Conservation (phyloP, 2,888 invertebrate genomes). For the Morpho achilles region DNA sequence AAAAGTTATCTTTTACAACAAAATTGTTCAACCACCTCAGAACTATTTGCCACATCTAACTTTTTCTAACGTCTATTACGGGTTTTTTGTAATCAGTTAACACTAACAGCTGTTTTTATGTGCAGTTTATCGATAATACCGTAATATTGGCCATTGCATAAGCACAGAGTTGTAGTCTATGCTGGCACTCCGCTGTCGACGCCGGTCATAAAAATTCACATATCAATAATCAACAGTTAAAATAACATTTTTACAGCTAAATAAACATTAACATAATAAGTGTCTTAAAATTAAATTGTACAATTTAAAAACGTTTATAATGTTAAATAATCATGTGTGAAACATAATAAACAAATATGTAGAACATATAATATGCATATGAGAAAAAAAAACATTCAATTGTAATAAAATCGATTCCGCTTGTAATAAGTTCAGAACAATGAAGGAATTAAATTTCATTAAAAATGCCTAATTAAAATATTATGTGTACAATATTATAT, state of each 20-base stretch:
- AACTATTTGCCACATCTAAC: constrained; percentile 4
- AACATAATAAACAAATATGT: too few relatives aligned
- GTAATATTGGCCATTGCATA: constrained; percentile 61
- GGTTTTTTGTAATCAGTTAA: constrained; percentile 28
- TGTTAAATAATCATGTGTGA: too few relatives aligned
- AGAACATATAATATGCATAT: too few relatives aligned
- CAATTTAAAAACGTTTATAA: too few relatives aligned
- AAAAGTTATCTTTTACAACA: neutral
- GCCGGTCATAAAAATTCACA: constrained; percentile 38
- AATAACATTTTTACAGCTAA: neutral
- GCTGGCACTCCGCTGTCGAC: constrained; percentile 40
- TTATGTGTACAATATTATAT: too few relatives aligned
- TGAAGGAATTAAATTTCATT: too few relatives aligned
- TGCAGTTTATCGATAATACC: constrained; percentile 50
- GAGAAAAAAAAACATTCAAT: too few relatives aligned
- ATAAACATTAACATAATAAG: too few relatives aligned
- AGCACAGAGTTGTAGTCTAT: constrained; percentile 51
- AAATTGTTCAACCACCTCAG: neutral
- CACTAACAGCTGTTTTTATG: constrained; percentile 35
- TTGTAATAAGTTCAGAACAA: too few relatives aligned
- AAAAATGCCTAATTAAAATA: too few relatives aligned
- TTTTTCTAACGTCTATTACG: constrained; percentile 17
- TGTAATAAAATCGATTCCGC: too few relatives aligned
- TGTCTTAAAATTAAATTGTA: too few relatives aligned
- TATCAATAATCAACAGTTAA: constrained; percentile 6